Evolutionary conservation across 2,888 invertebrate genomes (phyloP).

Genomic region (Minunthozetes semirufus): DNA sequence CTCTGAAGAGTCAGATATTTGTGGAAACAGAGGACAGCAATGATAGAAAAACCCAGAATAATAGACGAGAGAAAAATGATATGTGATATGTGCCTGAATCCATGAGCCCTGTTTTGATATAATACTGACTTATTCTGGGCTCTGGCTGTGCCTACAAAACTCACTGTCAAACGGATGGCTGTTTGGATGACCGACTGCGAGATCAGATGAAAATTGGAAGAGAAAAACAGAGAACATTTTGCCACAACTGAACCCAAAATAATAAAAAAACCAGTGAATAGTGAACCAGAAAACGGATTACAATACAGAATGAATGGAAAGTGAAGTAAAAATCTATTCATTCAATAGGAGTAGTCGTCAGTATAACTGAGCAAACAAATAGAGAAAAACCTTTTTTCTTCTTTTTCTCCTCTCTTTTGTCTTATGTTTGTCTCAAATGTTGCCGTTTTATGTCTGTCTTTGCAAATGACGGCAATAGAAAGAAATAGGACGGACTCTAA

Average conservation of each 20-base stretch:
- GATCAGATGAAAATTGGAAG: slow-evolving; percentile 23
- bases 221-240: neutral
- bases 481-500: too few relatives aligned
- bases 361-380: neutral
- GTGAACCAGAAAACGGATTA: slow-evolving; percentile 15
- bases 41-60: neutral
- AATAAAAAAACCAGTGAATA: neutral
- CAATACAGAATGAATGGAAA: neutral
- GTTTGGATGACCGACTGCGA: slow-evolving; percentile 18
- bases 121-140: neutral
- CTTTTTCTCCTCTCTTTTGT: neutral
- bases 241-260: neutral
- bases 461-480: too few relatives aligned
- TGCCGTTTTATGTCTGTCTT: too few relatives aligned
- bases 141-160: neutral
- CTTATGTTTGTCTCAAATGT: neutral
- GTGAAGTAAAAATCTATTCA: slow-evolving; percentile 6
- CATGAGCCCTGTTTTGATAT: too few relatives aligned
- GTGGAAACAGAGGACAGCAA: neutral
- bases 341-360: neutral
- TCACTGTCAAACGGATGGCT: slow-evolving; percentile 12
- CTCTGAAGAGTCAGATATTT: neutral
- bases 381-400: neutral
- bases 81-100: neutral
- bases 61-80: neutral